Percentiles rank a stretch among this genome's conserved stretches.
phyloP scores from a whole-genome alignment of 1,140 invertebrate species.

The Atta texana region DNA sequence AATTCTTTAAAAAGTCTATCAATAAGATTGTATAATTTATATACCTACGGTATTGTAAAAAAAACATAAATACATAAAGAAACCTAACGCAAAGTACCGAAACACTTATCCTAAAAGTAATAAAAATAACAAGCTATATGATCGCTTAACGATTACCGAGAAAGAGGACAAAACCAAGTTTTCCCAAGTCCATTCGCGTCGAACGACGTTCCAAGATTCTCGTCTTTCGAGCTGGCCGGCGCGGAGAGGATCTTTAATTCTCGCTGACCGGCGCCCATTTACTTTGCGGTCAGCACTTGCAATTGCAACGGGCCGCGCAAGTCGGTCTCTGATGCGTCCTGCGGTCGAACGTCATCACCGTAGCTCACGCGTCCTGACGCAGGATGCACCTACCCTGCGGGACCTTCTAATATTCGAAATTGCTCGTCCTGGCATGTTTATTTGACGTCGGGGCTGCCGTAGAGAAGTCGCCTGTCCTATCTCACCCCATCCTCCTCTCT shows the following conservation, averaged over 20 bases:
- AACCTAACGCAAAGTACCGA: neutral
- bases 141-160: constrained; percentile 18
- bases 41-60: neutral
- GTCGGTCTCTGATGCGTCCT: constrained; percentile 78
- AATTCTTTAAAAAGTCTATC: neutral
- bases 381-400: constrained; percentile 78
- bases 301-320: constrained; percentile 79
- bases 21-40: neutral
- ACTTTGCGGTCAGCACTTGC: constrained; percentile 80
- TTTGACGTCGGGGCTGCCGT: constrained; percentile 82
- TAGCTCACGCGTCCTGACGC: constrained; percentile 82
- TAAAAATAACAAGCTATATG: constrained; percentile 3
- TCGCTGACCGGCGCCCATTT: constrained; percentile 76
- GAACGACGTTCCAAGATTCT: constrained; percentile 14
- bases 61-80: neutral
- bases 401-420: constrained; percentile 84
- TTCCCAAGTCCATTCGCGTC: constrained; percentile 16
- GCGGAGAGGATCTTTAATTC: constrained; percentile 77
- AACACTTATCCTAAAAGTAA: neutral
- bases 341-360: constrained; percentile 84
- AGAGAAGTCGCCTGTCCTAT: constrained; percentile 58
- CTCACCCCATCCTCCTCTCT: constrained; percentile 12
- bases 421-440: constrained; percentile 83
- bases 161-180: neutral
- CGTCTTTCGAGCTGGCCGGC: constrained; percentile 1